phyloP scores from a whole-genome alignment of 1,140 invertebrate genomes.

The Aphaenogaster ashmeadi region DNA sequence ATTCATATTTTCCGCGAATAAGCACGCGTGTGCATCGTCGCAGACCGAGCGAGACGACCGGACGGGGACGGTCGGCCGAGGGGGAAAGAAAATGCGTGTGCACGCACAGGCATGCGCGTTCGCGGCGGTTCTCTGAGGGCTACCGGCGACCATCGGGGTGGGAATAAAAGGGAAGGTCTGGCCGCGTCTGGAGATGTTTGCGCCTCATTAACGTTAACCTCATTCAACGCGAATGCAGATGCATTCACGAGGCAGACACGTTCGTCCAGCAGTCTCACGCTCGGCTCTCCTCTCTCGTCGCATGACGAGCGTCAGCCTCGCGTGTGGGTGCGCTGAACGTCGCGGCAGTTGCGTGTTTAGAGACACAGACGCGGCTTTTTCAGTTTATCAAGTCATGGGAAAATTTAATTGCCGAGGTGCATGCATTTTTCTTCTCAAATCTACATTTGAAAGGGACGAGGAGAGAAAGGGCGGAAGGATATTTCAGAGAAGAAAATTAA shows the following conservation, averaged over 20 bases:
- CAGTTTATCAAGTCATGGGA: conserved; percentile 13
- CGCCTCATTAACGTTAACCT: conserved; percentile 79
- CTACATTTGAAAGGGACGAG: neutral
- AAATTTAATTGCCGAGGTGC: neutral
- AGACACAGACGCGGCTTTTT: neutral
- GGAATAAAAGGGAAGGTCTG: conserved; percentile 70
- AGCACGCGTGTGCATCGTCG: conserved; percentile 18
- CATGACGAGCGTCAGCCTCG: conserved; percentile 2
- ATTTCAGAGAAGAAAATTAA: neutral
- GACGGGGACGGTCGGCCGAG: conserved; percentile 16
- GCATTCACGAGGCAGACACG: conserved; percentile 61
- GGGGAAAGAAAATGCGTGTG: conserved; percentile 30
- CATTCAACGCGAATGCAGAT: conserved; percentile 77
- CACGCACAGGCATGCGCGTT: conserved; percentile 22
- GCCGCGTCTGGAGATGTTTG: conserved; percentile 75
- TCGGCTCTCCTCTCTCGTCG: neutral
- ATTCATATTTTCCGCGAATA: conserved; percentile 5
- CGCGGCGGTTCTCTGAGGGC: conserved; percentile 8
- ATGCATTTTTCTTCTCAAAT: neutral
- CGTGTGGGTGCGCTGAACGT: conserved; percentile 11
- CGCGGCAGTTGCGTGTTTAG: conserved; percentile 2
- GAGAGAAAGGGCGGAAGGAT: neutral
- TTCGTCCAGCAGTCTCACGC: conserved; percentile 69
- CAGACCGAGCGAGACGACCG: conserved; percentile 45
- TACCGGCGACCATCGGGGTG: conserved; percentile 32